A percentile compares a stretch with the other conserved stretches of the same genome.
Evolutionary conservation across 2,888 invertebrate species (phyloP).

Genomic region (Linnaemya tessellans): DNA sequence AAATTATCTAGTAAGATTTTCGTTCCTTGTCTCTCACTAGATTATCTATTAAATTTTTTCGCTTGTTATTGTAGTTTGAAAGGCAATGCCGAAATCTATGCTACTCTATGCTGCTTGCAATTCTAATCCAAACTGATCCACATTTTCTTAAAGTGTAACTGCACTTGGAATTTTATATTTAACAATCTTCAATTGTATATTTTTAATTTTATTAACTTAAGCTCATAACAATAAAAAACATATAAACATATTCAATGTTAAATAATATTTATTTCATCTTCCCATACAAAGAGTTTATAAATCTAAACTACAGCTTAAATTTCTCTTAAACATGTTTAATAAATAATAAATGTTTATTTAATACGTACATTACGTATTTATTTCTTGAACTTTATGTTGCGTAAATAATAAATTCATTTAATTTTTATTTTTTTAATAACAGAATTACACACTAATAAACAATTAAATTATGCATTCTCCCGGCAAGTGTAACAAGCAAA

Average conservation of each 20-base stretch:
- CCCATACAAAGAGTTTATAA: slow-evolving; percentile 49
- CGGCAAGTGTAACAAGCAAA: neutral
- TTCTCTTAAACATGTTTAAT: slow-evolving; percentile 26
- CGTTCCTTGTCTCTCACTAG: no score
- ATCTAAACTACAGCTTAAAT: slow-evolving; percentile 34
- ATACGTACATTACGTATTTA: neutral
- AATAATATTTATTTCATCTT: slow-evolving; percentile 14
- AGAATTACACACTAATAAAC: neutral
- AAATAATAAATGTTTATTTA: slow-evolving; percentile 46
- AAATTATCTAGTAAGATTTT: no score
- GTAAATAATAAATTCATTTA: slow-evolving; percentile 50
- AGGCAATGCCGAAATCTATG: no score
- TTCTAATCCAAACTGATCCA: neutral
- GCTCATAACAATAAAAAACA: neutral
- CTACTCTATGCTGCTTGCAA: no score
- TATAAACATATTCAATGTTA: slow-evolving; percentile 7
- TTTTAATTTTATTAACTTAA: neutral
- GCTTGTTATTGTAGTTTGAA: no score
- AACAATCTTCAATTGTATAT: neutral
- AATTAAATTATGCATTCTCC: no score
- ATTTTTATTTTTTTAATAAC: neutral
- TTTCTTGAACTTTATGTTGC: slow-evolving; percentile 46
- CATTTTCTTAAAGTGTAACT: slow-evolving; percentile 8
- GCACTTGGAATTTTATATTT: neutral
- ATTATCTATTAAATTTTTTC: no score